These are phyloP conservation scores for Bombyx huttoni DNA, from an alignment of 2,888 invertebrate genomes.

Conservation along the genomic window DNA sequence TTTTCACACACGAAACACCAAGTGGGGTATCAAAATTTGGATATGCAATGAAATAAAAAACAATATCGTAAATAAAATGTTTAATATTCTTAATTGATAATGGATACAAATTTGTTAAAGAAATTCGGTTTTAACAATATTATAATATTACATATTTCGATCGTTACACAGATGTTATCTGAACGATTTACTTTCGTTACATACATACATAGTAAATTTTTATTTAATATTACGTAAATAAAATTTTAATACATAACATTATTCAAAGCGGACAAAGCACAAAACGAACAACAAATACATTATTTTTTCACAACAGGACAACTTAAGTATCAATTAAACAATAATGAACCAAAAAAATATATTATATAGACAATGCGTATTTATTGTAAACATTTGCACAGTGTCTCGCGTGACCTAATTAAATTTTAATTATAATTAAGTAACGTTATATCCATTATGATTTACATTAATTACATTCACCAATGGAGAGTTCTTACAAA, in stretches of 20 bases:
- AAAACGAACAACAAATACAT: slow-evolving; percentile 12
- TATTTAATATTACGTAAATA: too few relatives aligned
- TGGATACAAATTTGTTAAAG: slow-evolving; percentile 40
- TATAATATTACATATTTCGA: slow-evolving; percentile 20
- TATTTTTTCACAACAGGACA: slow-evolving; percentile 27
- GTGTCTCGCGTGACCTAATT: slow-evolving; percentile 18
- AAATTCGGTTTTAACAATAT: slow-evolving; percentile 39
- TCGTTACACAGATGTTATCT: slow-evolving; percentile 17
- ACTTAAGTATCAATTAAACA: slow-evolving; percentile 37
- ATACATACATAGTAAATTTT: slow-evolving; percentile 7
- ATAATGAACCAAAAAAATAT: slow-evolving; percentile 15
- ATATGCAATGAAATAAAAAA: slow-evolving; percentile 18
- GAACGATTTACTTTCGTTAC: slow-evolving; percentile 2
- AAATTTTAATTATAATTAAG: slow-evolving; percentile 17
- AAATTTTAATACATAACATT: slow-evolving; percentile 16
- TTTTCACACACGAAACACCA: too few relatives aligned
- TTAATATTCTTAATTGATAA: slow-evolving; percentile 51
- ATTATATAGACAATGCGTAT: slow-evolving; percentile 9
- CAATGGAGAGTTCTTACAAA: background rate
- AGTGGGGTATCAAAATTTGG: background rate
- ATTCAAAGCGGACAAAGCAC: slow-evolving; percentile 17
- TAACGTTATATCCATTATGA: slow-evolving; percentile 25
- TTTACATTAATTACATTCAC: slow-evolving; percentile 4
- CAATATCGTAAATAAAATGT: slow-evolving; percentile 37
- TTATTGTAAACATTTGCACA: slow-evolving; percentile 29